Percentiles rank a stretch among this genome's conserved stretches.
phyloP scores from a whole-genome alignment of 2,113 vertebrate genomes.

The Gymnorhina tibicen region DNA sequence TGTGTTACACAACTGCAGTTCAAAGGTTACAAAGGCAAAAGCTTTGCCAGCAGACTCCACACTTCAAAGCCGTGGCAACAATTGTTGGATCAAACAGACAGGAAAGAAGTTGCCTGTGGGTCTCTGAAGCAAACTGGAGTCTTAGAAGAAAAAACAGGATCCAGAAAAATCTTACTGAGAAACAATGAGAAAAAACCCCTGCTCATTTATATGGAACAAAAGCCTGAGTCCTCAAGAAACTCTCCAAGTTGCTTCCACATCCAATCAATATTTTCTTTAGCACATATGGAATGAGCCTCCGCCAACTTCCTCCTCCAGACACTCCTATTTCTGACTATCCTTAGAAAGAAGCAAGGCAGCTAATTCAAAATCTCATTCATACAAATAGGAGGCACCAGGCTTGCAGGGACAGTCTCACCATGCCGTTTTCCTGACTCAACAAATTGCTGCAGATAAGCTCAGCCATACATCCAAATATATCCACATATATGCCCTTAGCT shows the following conservation, averaged over 20 bases:
- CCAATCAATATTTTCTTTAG: conserved; percentile 51
- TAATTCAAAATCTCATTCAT: conserved; percentile 9
- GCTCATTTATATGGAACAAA: conserved; percentile 35
- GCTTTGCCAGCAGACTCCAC: conserved; percentile 14
- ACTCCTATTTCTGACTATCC: not conserved
- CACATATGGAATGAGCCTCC: conserved; percentile 19
- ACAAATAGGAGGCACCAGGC: not conserved
- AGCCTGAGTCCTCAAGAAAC: not conserved
- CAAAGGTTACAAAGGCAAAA: conserved; percentile 21
- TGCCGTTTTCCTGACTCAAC: not conserved
- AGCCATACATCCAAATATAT: not conserved
- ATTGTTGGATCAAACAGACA: conserved; percentile 46
- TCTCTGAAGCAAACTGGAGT: not conserved
- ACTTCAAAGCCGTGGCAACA: conserved; percentile 46
- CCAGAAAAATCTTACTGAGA: conserved; percentile 15
- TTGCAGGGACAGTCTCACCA: not conserved
- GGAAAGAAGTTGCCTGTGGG: conserved; percentile 34
- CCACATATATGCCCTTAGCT: not conserved
- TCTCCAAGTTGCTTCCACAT: conserved; percentile 24
- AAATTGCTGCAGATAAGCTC: not conserved
- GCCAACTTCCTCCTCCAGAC: conserved; percentile 51
- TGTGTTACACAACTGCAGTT: conserved; percentile 15
- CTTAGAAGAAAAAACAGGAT: conserved; percentile 31
- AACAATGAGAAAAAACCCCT: not conserved
- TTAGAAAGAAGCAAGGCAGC: not conserved